Conservation (phyloP, 1,140 invertebrate genomes). For the Atta cephalotes region DNA sequence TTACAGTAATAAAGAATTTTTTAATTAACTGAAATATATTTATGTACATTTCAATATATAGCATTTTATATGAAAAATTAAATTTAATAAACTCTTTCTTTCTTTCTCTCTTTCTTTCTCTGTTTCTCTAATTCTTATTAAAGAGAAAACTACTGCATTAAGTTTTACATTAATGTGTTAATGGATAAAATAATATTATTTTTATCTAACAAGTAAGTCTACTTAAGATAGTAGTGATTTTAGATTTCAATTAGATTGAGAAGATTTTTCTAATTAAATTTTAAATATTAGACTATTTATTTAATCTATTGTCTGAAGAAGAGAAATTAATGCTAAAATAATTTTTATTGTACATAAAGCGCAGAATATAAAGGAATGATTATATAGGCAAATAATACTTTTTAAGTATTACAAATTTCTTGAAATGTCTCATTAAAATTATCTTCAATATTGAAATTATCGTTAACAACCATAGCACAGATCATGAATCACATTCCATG, state of each 20-base stretch:
- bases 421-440: neutral
- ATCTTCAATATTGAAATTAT: neutral
- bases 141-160: neutral
- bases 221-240: neutral
- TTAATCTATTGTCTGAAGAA: neutral
- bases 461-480: constrained; percentile 24
- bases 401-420: neutral
- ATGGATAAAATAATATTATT: neutral
- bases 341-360: neutral
- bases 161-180: neutral
- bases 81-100: neutral
- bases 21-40: too few relatives aligned
- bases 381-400: neutral
- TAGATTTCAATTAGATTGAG: neutral
- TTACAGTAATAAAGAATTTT: neutral
- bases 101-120: neutral
- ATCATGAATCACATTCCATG: constrained; percentile 51
- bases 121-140: neutral
- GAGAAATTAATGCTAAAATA: neutral
- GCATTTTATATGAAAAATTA: neutral
- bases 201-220: neutral
- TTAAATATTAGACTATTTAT: neutral
- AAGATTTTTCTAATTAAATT: neutral
- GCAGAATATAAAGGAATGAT: neutral
- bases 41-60: neutral